phyloP scores from a whole-genome alignment of 2,797 vertebrate species.

The Labroides dimidiatus region DNA sequence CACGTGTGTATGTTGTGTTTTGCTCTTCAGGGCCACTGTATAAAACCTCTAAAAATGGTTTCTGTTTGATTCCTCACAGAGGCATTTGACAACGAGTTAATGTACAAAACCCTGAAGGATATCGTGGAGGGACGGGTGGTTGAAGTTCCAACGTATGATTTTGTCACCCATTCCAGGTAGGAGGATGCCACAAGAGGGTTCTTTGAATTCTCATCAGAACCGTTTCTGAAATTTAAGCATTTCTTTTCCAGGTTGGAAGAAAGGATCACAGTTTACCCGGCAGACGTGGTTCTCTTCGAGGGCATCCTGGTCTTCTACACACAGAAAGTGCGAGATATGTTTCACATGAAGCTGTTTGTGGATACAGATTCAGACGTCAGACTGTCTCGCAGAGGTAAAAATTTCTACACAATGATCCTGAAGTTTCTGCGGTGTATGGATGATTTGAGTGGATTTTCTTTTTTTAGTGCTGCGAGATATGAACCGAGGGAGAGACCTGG shows the following conservation, averaged over 20 bases:
- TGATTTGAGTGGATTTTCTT: background rate
- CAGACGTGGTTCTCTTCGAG: constrained; percentile 95
- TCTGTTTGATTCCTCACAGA: constrained; percentile 78
- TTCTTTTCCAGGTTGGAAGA: constrained; percentile 86
- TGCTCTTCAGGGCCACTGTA: too few species aligned
- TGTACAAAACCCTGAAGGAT: constrained; percentile 92
- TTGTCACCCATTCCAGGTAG: constrained; percentile 96
- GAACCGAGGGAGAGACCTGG: constrained; percentile 93
- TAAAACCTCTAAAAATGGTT: background rate
- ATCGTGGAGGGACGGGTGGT: constrained; percentile 93
- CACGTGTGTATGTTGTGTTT: too few species aligned
- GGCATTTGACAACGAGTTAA: constrained; percentile 95
- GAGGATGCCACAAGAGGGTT: constrained; percentile 17
- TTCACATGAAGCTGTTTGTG: constrained; percentile 97
- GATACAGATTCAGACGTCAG: constrained; percentile 97
- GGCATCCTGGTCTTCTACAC: constrained; percentile 97
- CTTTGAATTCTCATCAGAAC: too few species aligned
- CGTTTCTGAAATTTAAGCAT: constrained; percentile 9
- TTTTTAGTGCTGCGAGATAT: constrained; percentile 94
- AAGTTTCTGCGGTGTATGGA: background rate
- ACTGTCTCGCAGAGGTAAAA: constrained; percentile 91
- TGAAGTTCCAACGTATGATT: constrained; percentile 95
- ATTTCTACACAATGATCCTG: background rate
- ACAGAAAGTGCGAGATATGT: constrained; percentile 95
- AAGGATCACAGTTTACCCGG: constrained; percentile 91